Conservation (phyloP, 2,888 invertebrate genomes). For the Palloptera scutellata region DNA sequence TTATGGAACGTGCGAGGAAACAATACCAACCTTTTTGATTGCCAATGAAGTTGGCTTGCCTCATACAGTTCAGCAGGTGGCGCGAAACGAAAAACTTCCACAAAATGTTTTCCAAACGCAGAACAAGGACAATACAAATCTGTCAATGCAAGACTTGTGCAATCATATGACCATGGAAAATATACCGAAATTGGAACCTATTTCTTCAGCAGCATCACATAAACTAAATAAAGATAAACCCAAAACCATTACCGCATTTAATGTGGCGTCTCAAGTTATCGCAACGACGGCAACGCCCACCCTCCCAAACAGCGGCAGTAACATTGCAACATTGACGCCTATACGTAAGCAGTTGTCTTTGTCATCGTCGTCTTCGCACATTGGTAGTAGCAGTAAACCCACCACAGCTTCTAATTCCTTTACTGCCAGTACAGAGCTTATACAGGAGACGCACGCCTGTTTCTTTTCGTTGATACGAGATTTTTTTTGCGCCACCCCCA, state of each 20-base stretch:
- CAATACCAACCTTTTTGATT: constrained; percentile 38
- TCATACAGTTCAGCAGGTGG: background rate
- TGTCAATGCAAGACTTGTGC: too few relatives aligned
- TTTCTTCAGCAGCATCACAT: constrained; percentile 27
- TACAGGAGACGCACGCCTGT: constrained; percentile 83
- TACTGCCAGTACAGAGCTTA: constrained; percentile 64
- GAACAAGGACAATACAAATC: constrained; percentile 6
- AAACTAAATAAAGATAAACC: constrained; percentile 11
- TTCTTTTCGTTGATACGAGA: constrained; percentile 90
- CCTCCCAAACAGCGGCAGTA: too few relatives aligned
- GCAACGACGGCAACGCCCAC: too few relatives aligned
- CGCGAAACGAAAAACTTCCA: constrained; percentile 20
- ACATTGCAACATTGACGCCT: background rate
- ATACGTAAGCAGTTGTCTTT: constrained; percentile 16
- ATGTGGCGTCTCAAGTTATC: too few relatives aligned
- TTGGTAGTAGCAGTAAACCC: constrained; percentile 19
- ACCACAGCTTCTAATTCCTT: constrained; percentile 2
- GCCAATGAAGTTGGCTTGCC: constrained; percentile 37
- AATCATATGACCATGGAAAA: background rate
- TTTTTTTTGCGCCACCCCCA: constrained; percentile 84
- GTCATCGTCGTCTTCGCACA: background rate
- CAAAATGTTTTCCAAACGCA: constrained; percentile 48
- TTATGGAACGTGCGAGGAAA: constrained; percentile 35
- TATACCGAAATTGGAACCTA: constrained; percentile 51
- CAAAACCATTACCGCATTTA: background rate